Conservation (phyloP, 2,888 invertebrate species). For the Crioceris asparagi region DNA sequence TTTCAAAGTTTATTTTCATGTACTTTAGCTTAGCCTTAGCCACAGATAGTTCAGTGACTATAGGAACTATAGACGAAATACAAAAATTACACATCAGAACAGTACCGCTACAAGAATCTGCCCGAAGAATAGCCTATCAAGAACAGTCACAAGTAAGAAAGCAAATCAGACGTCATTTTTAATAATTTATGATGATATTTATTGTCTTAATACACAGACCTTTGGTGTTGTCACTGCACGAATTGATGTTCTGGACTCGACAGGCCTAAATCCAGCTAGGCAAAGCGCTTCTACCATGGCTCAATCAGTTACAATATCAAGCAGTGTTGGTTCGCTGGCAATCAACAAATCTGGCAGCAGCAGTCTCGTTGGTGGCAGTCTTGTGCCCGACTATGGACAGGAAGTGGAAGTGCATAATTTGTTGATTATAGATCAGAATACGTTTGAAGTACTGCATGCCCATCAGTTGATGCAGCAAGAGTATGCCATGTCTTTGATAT, state of each 20-base stretch:
- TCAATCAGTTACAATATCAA: conserved; percentile 48
- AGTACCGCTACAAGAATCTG: conserved; percentile 89
- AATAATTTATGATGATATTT: conserved; percentile 1
- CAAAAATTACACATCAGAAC: conserved; percentile 96
- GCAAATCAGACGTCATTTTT: background rate
- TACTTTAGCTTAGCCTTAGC: conserved; percentile 69
- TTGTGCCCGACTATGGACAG: conserved; percentile 53
- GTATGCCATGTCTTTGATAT: conserved; percentile 82
- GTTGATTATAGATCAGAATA: conserved; percentile 89
- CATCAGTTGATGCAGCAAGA: conserved; percentile 88
- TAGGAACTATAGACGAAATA: conserved; percentile 97
- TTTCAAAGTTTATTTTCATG: too few species aligned
- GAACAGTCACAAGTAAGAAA: conserved; percentile 65
- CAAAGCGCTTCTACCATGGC: conserved; percentile 73
- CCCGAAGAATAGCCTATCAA: conserved; percentile 89
- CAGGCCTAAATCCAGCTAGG: conserved; percentile 53
- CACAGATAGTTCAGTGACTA: conserved; percentile 79
- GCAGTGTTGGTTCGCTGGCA: conserved; percentile 42
- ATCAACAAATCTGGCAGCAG: conserved; percentile 39
- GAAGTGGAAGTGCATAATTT: conserved; percentile 87
- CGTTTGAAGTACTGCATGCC: conserved; percentile 92
- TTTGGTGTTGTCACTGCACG: conserved; percentile 90
- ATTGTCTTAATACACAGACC: conserved; percentile 46
- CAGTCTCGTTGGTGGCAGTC: conserved; percentile 27
- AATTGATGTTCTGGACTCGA: conserved; percentile 74